Percentiles rank a stretch among this genome's conserved stretches.
Conservation (phyloP, 2,888 invertebrate genomes). For the Lepidochitona cinerea region DNA sequence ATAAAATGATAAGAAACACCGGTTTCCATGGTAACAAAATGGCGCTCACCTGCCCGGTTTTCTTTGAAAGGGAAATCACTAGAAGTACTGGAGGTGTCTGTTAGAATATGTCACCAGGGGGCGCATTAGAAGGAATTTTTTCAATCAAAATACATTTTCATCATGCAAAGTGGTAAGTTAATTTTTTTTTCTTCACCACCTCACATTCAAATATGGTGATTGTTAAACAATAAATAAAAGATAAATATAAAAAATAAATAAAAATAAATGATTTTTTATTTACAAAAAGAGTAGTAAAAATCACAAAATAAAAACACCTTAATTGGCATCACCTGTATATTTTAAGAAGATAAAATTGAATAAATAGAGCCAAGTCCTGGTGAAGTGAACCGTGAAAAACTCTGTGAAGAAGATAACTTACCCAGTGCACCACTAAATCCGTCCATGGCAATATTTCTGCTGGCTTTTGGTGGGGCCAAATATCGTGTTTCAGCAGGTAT, state of each 20-base stretch:
- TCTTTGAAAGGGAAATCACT: not conserved
- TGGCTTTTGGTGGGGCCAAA: not conserved
- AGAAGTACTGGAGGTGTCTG: not conserved
- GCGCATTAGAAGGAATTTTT: not conserved
- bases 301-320: too few species aligned
- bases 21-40: too few species aligned
- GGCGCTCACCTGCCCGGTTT: not conserved
- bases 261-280: too few species aligned
- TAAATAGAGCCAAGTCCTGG: too few species aligned
- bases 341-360: too few species aligned
- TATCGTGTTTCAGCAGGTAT: conserved; percentile 8
- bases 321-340: too few species aligned
- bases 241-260: too few species aligned
- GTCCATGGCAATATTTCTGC: not conserved
- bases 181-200: not conserved
- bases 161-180: not conserved
- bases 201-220: not conserved
- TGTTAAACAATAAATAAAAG: too few species aligned
- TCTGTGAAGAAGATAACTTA: too few species aligned
- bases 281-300: too few species aligned
- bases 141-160: not conserved
- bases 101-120: not conserved
- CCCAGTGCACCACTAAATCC: not conserved
- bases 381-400: too few species aligned
- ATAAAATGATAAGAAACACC: too few species aligned